These are phyloP conservation scores for Plemyria rubiginata DNA, from an alignment of 2,888 invertebrate genomes.

Conservation along the genomic window DNA sequence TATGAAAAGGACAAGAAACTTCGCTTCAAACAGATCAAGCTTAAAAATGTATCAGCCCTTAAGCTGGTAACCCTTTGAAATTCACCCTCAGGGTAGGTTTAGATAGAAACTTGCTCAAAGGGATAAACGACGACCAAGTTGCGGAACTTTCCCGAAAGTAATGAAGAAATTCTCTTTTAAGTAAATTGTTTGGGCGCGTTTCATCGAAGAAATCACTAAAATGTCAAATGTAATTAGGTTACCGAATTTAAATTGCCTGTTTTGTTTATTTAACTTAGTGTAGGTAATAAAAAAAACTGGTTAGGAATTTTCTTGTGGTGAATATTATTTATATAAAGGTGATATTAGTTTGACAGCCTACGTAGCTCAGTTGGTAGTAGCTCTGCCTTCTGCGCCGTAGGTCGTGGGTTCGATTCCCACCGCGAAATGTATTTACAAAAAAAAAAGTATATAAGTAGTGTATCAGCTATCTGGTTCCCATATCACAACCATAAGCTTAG, in stretches of 20 bases:
- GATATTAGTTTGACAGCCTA: no score
- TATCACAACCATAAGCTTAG: no score
- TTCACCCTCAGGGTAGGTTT: constrained; percentile 38
- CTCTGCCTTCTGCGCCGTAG: no score
- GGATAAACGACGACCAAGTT: constrained; percentile 40
- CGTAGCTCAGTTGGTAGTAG: no score
- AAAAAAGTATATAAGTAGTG: no score
- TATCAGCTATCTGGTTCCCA: no score
- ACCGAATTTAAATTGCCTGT: neutral
- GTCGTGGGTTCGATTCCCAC: no score
- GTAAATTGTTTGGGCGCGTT: constrained; percentile 41
- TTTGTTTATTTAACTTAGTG: neutral
- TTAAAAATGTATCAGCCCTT: constrained; percentile 27
- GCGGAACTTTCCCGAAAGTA: constrained; percentile 33
- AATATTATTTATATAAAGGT: no score
- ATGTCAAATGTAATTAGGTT: constrained; percentile 32
- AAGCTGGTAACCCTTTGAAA: constrained; percentile 34
- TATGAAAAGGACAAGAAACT: constrained; percentile 4
- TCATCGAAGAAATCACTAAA: constrained; percentile 37
- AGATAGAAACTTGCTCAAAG: constrained; percentile 42
- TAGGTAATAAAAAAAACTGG: no score
- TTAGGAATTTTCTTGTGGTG: no score
- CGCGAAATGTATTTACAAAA: no score
- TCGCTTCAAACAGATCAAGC: constrained; percentile 4
- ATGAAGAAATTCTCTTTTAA: constrained; percentile 42